Base-by-base conservation (phyloP, 2,113 vertebrate genomes). In the Hiodon tergisus region DNA sequence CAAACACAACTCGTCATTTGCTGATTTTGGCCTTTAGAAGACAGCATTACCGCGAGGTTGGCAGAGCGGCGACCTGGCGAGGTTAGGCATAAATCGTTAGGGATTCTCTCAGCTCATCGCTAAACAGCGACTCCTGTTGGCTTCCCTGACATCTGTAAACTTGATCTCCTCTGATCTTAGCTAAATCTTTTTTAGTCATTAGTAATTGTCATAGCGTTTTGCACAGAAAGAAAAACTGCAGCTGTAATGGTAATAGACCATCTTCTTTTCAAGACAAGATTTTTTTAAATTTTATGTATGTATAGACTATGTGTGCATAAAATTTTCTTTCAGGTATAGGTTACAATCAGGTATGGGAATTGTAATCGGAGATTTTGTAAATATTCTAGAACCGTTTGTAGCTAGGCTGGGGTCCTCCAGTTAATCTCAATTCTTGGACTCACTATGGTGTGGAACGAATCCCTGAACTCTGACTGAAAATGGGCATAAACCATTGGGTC, bases 321-420 rank as follows among this genome's bases (percentile, higher is more conserved):
- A 61, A 62, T 72, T 31, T 52, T 72, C 47, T 78, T 78, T 62
- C 58, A 61, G n/a, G 13, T 54, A 63, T 60, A 69, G 61, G 74
- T 57, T 70, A 76, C 66, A 67, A 57, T 65, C 17, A 17, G 53
- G 51, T 55, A 75, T 11, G 47, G 70, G 59, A 59, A 51, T 66
- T 63, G 60, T 68, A 73, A 58, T 17, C 50, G 10, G 75, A 76
- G 67, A 57, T 71, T 71, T 17, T 65, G 74, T 66, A 63, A 68
- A 61, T 47, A 74, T 67, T 79, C 60, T 61, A 48, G 63, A 79
- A 75, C 73, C 71, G 74, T 16, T n/a, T 69, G 81, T 80, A 77
- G 74, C 81, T 76, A 51, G 63, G 81, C 63, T 69, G 61, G 71
- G 78, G 54, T 69, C 72, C 72, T 72, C 58, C 59, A 16, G 59